Conservation (phyloP, 2,888 invertebrate genomes). For the Byasa hedistus region DNA sequence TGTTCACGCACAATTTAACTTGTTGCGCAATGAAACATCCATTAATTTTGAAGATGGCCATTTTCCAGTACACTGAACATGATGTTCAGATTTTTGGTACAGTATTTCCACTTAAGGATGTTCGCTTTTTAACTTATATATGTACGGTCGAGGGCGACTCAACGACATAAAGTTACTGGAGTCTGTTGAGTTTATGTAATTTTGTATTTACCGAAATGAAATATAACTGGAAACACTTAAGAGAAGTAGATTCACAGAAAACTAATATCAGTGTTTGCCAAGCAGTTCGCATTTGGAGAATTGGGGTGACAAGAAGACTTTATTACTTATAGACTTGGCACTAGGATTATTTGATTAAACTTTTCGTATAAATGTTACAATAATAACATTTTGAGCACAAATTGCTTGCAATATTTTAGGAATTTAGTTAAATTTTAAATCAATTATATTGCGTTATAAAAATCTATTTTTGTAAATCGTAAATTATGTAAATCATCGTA, state of each 20-base stretch:
- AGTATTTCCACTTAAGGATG: constrained; percentile 34
- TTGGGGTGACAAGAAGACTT: constrained; percentile 64
- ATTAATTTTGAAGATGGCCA: constrained; percentile 75
- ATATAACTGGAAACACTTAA: constrained; percentile 69
- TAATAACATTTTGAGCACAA: neutral
- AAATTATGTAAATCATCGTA: no score
- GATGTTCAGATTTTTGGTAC: constrained; percentile 56
- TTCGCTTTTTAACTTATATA: constrained; percentile 4
- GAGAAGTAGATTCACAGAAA: constrained; percentile 66
- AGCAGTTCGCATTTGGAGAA: constrained; percentile 68
- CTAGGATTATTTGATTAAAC: constrained; percentile 21
- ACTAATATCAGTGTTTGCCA: constrained; percentile 76
- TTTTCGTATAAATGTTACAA: neutral
- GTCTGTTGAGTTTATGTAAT: constrained; percentile 31
- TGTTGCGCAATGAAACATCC: constrained; percentile 74
- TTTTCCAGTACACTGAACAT: constrained; percentile 68
- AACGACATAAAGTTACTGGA: constrained; percentile 7
- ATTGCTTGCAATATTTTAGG: neutral
- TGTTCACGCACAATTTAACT: constrained; percentile 74
- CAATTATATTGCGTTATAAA: no score
- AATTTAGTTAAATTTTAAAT: no score
- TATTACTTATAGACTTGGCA: constrained; percentile 43
- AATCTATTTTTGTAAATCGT: no score
- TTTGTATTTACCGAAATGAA: constrained; percentile 47
- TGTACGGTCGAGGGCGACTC: neutral